Percentiles rank a stretch among this genome's conserved stretches.
Evolutionary conservation across 2,888 invertebrate genomes (phyloP).

Genomic region (Deilephila elpenor): DNA sequence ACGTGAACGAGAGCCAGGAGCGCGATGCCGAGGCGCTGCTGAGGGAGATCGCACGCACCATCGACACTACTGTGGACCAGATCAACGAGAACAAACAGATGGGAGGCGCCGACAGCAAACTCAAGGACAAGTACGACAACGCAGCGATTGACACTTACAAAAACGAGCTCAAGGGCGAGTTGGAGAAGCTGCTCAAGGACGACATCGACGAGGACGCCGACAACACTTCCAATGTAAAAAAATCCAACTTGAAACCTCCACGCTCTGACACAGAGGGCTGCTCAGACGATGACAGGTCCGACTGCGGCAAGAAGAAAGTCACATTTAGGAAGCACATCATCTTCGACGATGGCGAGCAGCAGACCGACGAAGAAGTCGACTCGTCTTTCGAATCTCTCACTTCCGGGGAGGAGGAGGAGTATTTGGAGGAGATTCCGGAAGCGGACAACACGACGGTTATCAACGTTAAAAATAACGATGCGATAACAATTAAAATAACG

Average conservation of each 20-base stretch:
- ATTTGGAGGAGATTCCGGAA: conserved; percentile 66
- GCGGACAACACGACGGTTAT: conserved; percentile 69
- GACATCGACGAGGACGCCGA: conserved; percentile 52
- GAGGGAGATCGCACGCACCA: conserved; percentile 74
- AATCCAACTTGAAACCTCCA: conserved; percentile 76
- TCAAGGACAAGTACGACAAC: conserved; percentile 58
- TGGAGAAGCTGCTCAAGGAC: conserved; percentile 63
- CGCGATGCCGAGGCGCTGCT: conserved; percentile 75
- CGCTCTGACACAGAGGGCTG: conserved; percentile 74
- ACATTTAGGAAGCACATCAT: conserved; percentile 80
- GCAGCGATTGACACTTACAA: conserved; percentile 65
- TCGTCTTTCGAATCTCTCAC: conserved; percentile 77
- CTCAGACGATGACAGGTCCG: conserved; percentile 78
- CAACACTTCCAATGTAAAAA: conserved; percentile 63
- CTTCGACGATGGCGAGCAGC: conserved; percentile 81
- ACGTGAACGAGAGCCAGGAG: conserved; percentile 75
- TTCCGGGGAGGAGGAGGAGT: conserved; percentile 69
- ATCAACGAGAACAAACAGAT: conserved; percentile 68
- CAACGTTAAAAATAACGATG: conserved; percentile 55
- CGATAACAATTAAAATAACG: conserved; percentile 61
- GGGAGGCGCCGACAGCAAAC: conserved; percentile 68
- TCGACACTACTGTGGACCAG: conserved; percentile 75
- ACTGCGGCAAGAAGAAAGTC: conserved; percentile 75
- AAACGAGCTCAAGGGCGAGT: conserved; percentile 67
- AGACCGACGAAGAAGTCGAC: conserved; percentile 74